Evolutionary conservation across 1,140 invertebrate species (phyloP).

Genomic region (Tribolium madens): DNA sequence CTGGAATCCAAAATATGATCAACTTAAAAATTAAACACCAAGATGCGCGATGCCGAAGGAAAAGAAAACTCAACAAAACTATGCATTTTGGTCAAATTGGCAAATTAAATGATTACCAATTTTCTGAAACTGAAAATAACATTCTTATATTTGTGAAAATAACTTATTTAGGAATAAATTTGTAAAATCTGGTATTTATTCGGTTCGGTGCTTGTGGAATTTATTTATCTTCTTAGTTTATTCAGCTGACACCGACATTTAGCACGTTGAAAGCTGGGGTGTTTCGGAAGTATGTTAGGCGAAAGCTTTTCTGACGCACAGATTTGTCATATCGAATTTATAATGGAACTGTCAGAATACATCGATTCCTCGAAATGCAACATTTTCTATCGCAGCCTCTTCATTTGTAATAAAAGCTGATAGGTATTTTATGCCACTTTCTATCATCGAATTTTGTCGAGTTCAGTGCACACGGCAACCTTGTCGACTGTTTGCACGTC

Average conservation of each 20-base stretch:
- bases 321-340: conserved; percentile 38
- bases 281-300: conserved; percentile 19
- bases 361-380: conserved; percentile 33
- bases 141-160: too few relatives aligned
- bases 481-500: neutral
- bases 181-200: neutral
- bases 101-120: too few relatives aligned
- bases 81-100: too few relatives aligned
- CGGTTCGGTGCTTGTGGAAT: neutral
- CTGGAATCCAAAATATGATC: too few relatives aligned
- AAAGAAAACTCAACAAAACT: too few relatives aligned
- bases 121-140: too few relatives aligned
- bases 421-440: conserved; percentile 39
- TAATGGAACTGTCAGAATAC: conserved; percentile 37
- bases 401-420: conserved; percentile 33
- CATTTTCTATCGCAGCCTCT: conserved; percentile 18
- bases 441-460: conserved; percentile 24
- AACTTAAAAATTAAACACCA: too few relatives aligned
- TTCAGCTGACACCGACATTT: conserved; percentile 2
- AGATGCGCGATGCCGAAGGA: too few relatives aligned
- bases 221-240: conserved; percentile 4
- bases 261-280: conserved; percentile 4
- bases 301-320: conserved; percentile 17
- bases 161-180: neutral
- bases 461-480: conserved; percentile 14